phyloP scores from a whole-genome alignment of 2,113 vertebrate species.

The Chloroceryle aenea region DNA sequence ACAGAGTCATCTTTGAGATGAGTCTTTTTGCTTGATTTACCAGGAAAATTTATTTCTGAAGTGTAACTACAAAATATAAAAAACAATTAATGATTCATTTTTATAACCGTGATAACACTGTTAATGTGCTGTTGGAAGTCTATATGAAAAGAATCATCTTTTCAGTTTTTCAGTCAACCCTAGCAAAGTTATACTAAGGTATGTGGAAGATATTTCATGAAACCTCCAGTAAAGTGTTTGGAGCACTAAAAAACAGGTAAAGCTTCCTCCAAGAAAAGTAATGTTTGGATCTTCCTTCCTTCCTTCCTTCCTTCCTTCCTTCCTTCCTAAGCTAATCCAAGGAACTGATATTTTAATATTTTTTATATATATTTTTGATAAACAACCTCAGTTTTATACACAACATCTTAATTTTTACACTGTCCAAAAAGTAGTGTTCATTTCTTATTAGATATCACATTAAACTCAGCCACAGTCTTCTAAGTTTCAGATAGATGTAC shows the following conservation, averaged over 20 bases:
- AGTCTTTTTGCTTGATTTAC: not conserved
- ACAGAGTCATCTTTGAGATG: not conserved
- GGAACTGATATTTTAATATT: not conserved
- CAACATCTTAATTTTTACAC: not conserved
- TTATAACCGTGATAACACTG: not conserved
- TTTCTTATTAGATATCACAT: not conserved
- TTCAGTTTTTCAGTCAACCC: not conserved
- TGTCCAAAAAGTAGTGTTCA: not conserved
- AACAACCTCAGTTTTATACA: not conserved
- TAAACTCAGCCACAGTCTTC: not conserved
- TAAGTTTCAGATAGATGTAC: not conserved
- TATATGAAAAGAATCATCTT: not conserved
- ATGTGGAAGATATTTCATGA: not conserved
- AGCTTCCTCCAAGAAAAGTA: not conserved
- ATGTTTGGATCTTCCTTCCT: not conserved
- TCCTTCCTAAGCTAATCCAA: not conserved
- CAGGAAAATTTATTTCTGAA: not conserved
- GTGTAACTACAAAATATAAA: not conserved
- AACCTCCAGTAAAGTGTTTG: not conserved
- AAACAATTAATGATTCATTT: not conserved
- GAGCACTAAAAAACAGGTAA: not conserved
- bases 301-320: too few species aligned
- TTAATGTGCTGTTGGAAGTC: not conserved
- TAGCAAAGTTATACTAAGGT: fast-evolving
- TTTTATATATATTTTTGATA: not conserved